Evolutionary conservation across 2,797 vertebrate species (phyloP), one percentile per base, ranked within the genome.

Genomic region (Myotis daubentonii): DNA sequence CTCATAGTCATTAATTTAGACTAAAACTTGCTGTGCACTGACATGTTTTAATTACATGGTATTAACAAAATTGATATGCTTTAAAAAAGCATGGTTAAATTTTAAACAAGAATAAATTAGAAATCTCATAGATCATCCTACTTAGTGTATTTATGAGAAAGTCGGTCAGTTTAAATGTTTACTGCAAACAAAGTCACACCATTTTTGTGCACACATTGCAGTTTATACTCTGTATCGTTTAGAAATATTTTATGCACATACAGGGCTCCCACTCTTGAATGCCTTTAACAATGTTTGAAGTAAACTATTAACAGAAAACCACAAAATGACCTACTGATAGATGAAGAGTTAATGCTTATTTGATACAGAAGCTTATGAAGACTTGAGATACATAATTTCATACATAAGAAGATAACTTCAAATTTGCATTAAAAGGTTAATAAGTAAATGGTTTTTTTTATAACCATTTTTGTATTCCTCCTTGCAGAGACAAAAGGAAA

Each of bases 1-100:
- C 99, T 99, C 99, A 99, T 99, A 99, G 99, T 99, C 99, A 99
- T 99, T 99, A 99, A 99, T 99, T 99, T 99, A 99, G 99, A 99
- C 99, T 98, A 99, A 99, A 99, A 99, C 99, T 99, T 99, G 99
- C 99, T 99, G 99, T 99, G 98, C 99, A 98, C 99, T 99, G 99
- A 99, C 99, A 99, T 99, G 99, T 99, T 99, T 99, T 99, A 99
- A 99, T 99, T 99, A 99, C 99, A 99, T 99, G 99, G 99, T 99
- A 99, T 99, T 99, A 99, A 99, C 99, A 99, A 99, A 99, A 99
- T 99, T 99, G 99, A 99, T 99, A 99, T 99, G 99, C 99, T 99
- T 99, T 99, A 99, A 99, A 99, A 99, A 99, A 99, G 99, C 99
- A 99, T 99, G 99, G 99, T 99, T 99, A 98, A 98, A 98, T 98